Conservation (phyloP, 92 coral and sea anemone genomes). For the Parazoanthus swiftii region DNA sequence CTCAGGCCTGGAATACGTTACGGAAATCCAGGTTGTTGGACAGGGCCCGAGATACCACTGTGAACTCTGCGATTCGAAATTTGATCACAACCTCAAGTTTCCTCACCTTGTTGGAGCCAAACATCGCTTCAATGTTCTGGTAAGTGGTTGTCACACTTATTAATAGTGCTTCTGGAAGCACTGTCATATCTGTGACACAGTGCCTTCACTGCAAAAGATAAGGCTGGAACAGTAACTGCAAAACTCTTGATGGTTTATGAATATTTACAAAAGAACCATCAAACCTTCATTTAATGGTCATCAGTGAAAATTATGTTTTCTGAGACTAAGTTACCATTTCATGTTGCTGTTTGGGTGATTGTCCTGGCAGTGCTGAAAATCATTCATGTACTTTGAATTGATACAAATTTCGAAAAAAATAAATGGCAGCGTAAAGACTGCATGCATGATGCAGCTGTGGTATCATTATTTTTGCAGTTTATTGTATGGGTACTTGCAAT, state of each 20-base stretch:
- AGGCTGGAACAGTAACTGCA: not conserved
- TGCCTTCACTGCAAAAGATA: constrained; percentile 13
- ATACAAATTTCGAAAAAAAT: no score
- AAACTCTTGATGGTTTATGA: constrained; percentile 5
- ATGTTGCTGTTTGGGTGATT: no score
- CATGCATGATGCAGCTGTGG: no score
- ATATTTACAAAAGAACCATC: not conserved
- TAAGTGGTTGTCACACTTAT: constrained; percentile 64
- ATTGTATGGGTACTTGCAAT: no score
- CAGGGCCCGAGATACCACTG: constrained; percentile 99
- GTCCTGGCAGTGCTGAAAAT: no score
- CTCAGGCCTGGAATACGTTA: constrained; percentile 99
- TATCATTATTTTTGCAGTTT: no score
- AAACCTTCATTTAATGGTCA: constrained; percentile 1
- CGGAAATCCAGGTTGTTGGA: constrained; percentile 99
- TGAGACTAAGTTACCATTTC: no score
- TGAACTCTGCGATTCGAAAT: constrained; percentile 96
- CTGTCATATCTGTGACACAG: constrained; percentile 23
- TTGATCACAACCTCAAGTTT: constrained; percentile 99
- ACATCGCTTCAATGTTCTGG: constrained; percentile 99
- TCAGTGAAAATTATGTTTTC: not conserved
- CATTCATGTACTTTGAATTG: no score
- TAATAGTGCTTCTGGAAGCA: constrained; percentile 21
- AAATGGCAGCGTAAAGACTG: no score
- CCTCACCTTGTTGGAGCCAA: constrained; percentile 99